Conservation (phyloP, 2,113 vertebrate genomes). For the Protobothrops flavoviridis region DNA sequence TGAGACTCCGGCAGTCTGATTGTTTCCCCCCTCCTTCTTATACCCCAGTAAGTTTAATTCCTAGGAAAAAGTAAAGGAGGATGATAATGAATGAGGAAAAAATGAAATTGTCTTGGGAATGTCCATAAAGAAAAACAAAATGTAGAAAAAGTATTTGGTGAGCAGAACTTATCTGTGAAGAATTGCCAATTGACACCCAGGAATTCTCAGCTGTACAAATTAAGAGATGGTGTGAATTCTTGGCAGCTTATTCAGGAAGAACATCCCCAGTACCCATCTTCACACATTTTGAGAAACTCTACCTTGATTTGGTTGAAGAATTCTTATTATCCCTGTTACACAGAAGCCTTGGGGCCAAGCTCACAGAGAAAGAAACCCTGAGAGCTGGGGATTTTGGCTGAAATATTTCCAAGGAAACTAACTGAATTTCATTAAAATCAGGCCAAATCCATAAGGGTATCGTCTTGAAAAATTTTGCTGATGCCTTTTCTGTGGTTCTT, state of each 20-base stretch:
- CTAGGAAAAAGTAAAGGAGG: not conserved
- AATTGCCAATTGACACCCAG: not conserved
- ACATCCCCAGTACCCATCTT: too few species aligned
- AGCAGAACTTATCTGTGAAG: not conserved
- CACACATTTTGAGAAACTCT: not conserved
- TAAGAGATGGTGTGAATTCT: not conserved
- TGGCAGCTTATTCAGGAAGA: not conserved
- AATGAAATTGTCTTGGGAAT: not conserved
- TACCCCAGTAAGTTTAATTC: not conserved
- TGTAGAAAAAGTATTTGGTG: not conserved
- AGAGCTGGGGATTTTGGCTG: not conserved
- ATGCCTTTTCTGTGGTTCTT: not conserved
- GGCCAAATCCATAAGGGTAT: not conserved
- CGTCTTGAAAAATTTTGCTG: not conserved
- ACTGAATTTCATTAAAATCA: not conserved
- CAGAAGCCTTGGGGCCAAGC: not conserved
- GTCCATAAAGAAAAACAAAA: not conserved
- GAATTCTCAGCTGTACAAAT: not conserved
- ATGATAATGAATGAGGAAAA: not conserved
- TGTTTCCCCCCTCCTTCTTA: not conserved
- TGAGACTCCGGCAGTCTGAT: not conserved
- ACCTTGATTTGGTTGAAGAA: not conserved
- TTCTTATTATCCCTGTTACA: not conserved
- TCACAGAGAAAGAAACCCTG: not conserved
- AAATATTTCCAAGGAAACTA: not conserved